Evolutionary conservation across 1,140 invertebrate species (phyloP).

Genomic region (Hylaeus volcanicus): DNA sequence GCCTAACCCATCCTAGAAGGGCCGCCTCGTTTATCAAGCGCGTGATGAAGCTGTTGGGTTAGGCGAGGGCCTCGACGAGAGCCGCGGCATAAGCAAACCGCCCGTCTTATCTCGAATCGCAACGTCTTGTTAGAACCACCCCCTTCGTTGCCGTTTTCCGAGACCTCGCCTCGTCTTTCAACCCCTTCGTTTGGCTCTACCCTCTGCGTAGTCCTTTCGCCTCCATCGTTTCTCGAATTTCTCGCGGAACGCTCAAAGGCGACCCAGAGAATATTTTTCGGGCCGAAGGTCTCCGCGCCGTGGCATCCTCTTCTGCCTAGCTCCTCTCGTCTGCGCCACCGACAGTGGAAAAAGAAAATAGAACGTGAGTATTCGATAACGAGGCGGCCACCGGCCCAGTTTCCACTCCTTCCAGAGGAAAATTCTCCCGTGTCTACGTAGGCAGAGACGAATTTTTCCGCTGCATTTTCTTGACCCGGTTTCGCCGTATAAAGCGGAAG

Average conservation of each 20-base stretch:
- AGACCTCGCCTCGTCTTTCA: background rate
- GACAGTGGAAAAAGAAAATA: conserved; percentile 47
- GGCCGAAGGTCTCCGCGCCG: background rate
- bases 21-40: conserved; percentile 70
- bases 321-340: conserved; percentile 1
- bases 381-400: conserved; percentile 40
- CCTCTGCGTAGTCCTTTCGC: conserved; percentile 1
- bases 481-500: conserved; percentile 43
- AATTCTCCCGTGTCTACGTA: conserved; percentile 38
- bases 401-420: conserved; percentile 37
- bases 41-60: conserved; percentile 73
- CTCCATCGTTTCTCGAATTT: conserved; percentile 28
- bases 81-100: conserved; percentile 61
- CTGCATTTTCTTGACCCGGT: conserved; percentile 50
- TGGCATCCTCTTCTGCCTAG: background rate
- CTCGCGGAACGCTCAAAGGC: conserved; percentile 17
- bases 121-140: conserved; percentile 61
- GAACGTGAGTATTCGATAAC: conserved; percentile 53
- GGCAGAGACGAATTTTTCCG: conserved; percentile 48
- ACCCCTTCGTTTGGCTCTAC: background rate
- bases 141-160: background rate
- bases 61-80: conserved; percentile 31
- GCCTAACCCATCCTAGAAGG: conserved; percentile 34
- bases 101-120: conserved; percentile 63
- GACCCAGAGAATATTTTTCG: conserved; percentile 40